These are phyloP conservation scores for Pangasianodon hypophthalmus DNA, from an alignment of 2,113 vertebrate genomes.

Conservation along the genomic window DNA sequence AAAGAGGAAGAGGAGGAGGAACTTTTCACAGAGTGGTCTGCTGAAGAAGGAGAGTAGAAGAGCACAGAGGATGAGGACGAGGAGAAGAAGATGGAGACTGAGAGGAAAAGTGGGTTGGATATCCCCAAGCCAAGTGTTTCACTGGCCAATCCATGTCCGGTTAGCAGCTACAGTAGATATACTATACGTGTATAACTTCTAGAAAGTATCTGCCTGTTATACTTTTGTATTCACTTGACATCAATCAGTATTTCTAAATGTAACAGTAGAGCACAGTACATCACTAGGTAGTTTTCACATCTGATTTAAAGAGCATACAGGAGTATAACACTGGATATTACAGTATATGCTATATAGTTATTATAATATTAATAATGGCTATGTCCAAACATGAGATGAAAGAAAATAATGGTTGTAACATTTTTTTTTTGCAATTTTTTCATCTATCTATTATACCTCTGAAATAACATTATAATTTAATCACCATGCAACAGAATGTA, in stretches of 20 bases:
- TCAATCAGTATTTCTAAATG: not conserved
- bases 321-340: too few species aligned
- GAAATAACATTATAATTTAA: too few species aligned
- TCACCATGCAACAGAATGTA: too few species aligned
- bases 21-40: constrained; percentile 21
- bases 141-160: constrained; percentile 73
- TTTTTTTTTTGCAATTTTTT: too few species aligned
- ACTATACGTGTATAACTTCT: not conserved
- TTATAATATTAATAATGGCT: too few species aligned
- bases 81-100: constrained; percentile 76
- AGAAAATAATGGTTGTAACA: too few species aligned
- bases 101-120: constrained; percentile 61
- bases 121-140: constrained; percentile 24
- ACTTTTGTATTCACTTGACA: not conserved
- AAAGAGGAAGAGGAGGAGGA: constrained; percentile 42
- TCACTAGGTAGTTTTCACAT: too few species aligned
- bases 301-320: too few species aligned
- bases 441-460: too few species aligned
- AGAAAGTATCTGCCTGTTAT: not conserved
- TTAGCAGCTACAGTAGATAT: constrained; percentile 66
- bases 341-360: too few species aligned
- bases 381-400: too few species aligned
- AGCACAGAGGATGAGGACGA: constrained; percentile 64
- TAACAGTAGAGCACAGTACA: too few species aligned
- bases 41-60: constrained; percentile 23